Percentiles rank a stretch among this genome's conserved stretches.
Conservation (phyloP, 2,113 vertebrate genomes). For the Phyllopteryx taeniolatus region DNA sequence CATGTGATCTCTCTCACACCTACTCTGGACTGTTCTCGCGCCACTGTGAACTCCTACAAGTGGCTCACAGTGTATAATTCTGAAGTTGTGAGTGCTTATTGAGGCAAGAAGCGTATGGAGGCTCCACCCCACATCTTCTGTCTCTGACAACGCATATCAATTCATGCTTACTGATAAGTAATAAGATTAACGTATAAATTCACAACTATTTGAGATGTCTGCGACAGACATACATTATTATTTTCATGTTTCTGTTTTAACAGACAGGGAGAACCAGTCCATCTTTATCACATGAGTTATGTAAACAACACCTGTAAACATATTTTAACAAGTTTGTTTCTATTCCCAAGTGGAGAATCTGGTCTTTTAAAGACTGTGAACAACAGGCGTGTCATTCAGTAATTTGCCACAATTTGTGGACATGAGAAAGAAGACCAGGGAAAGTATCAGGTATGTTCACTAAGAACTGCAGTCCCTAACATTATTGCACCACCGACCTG, state of each 20-base stretch:
- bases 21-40: slow-evolving; percentile 65
- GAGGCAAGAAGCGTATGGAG: slow-evolving; percentile 69
- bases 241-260: slow-evolving; percentile 18
- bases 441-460: slow-evolving; percentile 24
- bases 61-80: slow-evolving; percentile 62
- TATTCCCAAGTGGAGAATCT: slow-evolving; percentile 59
- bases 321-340: slow-evolving; percentile 14
- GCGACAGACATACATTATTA: background rate
- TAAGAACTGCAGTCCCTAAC: too few relatives aligned
- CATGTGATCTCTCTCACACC: slow-evolving; percentile 40
- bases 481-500: too few relatives aligned
- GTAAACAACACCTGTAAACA: background rate
- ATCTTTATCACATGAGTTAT: slow-evolving; percentile 61
- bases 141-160: slow-evolving; percentile 66
- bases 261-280: slow-evolving; percentile 66
- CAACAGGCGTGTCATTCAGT: slow-evolving; percentile 68
- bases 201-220: background rate
- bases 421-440: slow-evolving; percentile 31
- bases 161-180: slow-evolving; percentile 55
- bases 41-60: slow-evolving; percentile 64
- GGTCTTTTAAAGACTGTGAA: slow-evolving; percentile 67
- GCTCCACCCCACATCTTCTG: slow-evolving; percentile 66
- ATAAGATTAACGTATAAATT: background rate
- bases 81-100: slow-evolving; percentile 55
- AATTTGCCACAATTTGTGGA: slow-evolving; percentile 60